Evolutionary conservation across 2,888 invertebrate species (phyloP), one percentile per base, ranked within the genome.

Genomic region (Euspilapteryx auroguttella): DNA sequence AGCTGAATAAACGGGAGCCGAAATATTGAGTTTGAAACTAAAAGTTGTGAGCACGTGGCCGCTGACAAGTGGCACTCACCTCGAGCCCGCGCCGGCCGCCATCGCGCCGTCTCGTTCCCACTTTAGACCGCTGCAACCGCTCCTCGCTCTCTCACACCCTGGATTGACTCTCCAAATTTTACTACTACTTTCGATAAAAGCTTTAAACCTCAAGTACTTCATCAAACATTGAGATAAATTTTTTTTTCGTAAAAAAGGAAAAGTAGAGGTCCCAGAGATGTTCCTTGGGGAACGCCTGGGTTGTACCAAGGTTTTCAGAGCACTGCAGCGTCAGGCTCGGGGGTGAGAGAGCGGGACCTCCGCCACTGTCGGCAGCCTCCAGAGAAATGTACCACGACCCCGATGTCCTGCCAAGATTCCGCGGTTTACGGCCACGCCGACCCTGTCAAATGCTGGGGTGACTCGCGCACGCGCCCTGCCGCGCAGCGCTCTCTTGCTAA

Each of bases 271-370:
- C 41, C 30, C 10, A 48, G 36, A 34, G 26, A 32, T 26, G 33
- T 31, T 31, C 45, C 49, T 37, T 49, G 49, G 23, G 41, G 47
- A 49, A 45, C 49, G 47, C 46, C 39, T 31, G 36, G 34, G 40
- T 41, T 34, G 37, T 50, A 48, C 39, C 47, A 42, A 37, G 42
- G 41, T 42, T 37, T 38, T 41, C 39, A 38, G 44, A 14, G 12
- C n/a, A n/a, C n/a, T n/a, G 11, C 6, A 15, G 25, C 7, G 13
- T 8, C 13, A 28, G 22, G n/a, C 13, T 11, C 44, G 52, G 59
- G 59, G 50, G 49, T 66, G 68, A 69, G 68, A 71, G 69, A 69
- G 64, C 59, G 63, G 66, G 68, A 69, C 69, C 68, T 56, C 71
- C 71, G 69, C 62, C 57, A 42, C 49, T 52, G 63, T 61, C 69